phyloP scores from a whole-genome alignment of 2,113 vertebrate genomes.

The Nettapus auritus region DNA sequence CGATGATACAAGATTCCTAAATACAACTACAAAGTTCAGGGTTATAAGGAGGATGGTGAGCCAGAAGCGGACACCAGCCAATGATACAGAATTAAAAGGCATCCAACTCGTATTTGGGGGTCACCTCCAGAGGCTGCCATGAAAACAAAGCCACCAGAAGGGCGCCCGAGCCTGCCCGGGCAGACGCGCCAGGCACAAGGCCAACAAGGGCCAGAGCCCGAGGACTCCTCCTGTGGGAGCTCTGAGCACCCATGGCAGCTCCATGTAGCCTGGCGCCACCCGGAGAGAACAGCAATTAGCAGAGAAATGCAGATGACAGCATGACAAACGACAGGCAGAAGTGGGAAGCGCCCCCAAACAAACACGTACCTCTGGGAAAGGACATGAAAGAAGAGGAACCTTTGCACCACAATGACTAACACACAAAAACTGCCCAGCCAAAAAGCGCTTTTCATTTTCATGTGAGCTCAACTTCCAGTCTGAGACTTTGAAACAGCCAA shows the following conservation, averaged over 20 bases:
- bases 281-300: not conserved
- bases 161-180: not conserved
- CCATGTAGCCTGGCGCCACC: not conserved
- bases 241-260: not conserved
- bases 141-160: not conserved
- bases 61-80: not conserved
- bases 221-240: not conserved
- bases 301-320: not conserved
- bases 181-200: not conserved
- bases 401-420: not conserved
- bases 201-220: rapidly evolving
- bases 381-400: slow-evolving; percentile 32
- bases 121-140: not conserved
- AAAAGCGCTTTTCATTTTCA: slow-evolving; percentile 4
- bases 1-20: not conserved
- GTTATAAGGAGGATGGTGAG: not conserved
- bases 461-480: not conserved
- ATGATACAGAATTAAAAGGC: not conserved
- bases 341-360: not conserved
- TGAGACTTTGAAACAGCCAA: not conserved
- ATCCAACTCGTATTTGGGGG: rapidly evolving
- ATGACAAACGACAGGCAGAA: not conserved
- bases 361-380: not conserved
- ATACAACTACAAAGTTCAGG: not conserved
- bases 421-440: not conserved